Evolutionary conservation across 2,888 invertebrate species (phyloP).

Genomic region (Tetheella fluctuosa): DNA sequence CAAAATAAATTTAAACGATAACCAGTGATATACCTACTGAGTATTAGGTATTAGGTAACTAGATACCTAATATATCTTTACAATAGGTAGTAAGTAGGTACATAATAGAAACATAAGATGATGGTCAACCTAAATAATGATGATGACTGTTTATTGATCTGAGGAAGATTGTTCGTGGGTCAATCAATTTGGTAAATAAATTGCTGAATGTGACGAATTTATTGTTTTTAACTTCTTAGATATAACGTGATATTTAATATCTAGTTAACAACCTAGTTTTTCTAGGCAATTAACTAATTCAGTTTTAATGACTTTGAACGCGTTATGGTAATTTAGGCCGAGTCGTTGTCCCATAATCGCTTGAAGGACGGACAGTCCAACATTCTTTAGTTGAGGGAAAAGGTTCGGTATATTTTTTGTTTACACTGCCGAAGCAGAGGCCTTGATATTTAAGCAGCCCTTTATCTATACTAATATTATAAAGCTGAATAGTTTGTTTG

Average conservation of each 20-base stretch:
- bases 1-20: too few species aligned
- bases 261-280: constrained; percentile 37
- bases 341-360: constrained; percentile 70
- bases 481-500: too few species aligned
- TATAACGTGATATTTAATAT: constrained; percentile 7
- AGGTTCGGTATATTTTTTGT: constrained; percentile 25
- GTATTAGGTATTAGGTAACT: too few species aligned
- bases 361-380: constrained; percentile 69
- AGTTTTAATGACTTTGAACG: constrained; percentile 60
- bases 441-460: constrained; percentile 23
- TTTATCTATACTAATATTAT: neutral
- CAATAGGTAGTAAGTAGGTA: too few species aligned
- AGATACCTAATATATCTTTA: too few species aligned
- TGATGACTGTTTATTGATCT: too few species aligned
- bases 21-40: too few species aligned
- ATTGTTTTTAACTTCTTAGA: too few species aligned
- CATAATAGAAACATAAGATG: too few species aligned
- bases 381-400: constrained; percentile 49
- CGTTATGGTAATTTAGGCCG: constrained; percentile 65
- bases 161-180: neutral
- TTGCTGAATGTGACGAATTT: too few species aligned
- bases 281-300: constrained; percentile 65
- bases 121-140: too few species aligned
- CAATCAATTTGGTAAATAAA: too few species aligned
- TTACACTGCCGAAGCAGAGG: constrained; percentile 11